Percentiles rank a stretch among this genome's conserved stretches.
Evolutionary conservation across 2,888 invertebrate species (phyloP).

Genomic region (Pyralis farinalis): DNA sequence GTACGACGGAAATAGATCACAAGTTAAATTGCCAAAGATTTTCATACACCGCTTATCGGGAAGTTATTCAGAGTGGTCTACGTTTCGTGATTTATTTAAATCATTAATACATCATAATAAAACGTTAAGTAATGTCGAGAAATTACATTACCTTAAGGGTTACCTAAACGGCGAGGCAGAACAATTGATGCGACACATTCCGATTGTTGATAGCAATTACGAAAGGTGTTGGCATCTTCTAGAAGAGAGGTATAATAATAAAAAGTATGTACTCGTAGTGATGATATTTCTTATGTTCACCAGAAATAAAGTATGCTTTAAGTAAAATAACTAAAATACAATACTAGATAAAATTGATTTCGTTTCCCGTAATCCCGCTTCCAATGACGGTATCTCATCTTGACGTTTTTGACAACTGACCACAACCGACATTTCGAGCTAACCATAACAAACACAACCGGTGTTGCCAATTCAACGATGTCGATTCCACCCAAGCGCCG

Average conservation of each 20-base stretch:
- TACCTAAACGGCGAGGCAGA: constrained; percentile 13
- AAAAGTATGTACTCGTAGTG: constrained; percentile 18
- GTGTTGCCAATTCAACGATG: too few relatives aligned
- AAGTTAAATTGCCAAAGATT: constrained; percentile 18
- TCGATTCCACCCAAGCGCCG: too few relatives aligned
- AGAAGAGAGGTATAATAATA: constrained; percentile 20
- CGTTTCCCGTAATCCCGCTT: too few relatives aligned
- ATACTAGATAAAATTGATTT: too few relatives aligned
- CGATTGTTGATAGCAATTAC: constrained; percentile 18
- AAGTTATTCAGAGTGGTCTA: constrained; percentile 17
- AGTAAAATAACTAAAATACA: too few relatives aligned
- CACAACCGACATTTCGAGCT: too few relatives aligned
- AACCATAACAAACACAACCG: too few relatives aligned
- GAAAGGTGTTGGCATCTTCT: constrained; percentile 17
- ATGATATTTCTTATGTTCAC: too few relatives aligned
- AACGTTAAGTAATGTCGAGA: constrained; percentile 18
- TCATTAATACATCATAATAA: constrained; percentile 19
- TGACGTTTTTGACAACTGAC: too few relatives aligned
- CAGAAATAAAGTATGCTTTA: too few relatives aligned
- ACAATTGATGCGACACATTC: constrained; percentile 17
- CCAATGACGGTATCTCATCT: too few relatives aligned
- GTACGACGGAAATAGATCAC: not conserved
- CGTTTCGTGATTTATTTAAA: constrained; percentile 18
- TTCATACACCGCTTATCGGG: constrained; percentile 18
- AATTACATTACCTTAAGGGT: constrained; percentile 21